Evolutionary conservation across 64 coral and sea anemone genomes (phyloP).

Genomic region (Montipora efflorescens): DNA sequence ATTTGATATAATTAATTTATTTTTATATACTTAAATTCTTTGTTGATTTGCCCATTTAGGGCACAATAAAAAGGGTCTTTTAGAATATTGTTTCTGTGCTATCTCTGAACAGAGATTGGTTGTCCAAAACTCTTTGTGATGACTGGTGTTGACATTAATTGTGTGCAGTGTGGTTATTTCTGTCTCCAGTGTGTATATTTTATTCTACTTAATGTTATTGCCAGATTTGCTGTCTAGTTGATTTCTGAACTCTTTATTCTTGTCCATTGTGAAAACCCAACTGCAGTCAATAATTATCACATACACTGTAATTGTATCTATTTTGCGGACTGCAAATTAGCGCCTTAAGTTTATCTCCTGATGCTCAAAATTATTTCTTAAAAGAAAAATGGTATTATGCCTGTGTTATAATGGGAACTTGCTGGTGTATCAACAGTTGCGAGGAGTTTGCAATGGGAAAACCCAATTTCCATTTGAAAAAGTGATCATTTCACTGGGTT

Average conservation of each 20-base stretch:
- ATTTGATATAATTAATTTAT: neutral
- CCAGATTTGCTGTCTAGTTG: neutral
- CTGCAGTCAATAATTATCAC: no score
- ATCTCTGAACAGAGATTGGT: conserved; percentile 45
- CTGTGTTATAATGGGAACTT: no score
- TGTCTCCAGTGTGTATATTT: conserved; percentile 35
- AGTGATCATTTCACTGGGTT: no score
- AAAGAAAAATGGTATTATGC: no score
- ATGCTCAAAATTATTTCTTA: no score
- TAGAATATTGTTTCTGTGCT: conserved; percentile 12
- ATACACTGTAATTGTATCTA: no score
- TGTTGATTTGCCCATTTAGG: conserved; percentile 48
- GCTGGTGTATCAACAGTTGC: no score
- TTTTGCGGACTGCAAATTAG: no score
- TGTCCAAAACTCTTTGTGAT: conserved; percentile 23
- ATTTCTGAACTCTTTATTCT: neutral
- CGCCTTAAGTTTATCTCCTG: no score
- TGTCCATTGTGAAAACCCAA: neutral
- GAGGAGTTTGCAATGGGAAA: no score
- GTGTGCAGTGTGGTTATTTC: conserved; percentile 52
- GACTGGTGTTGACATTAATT: conserved; percentile 12
- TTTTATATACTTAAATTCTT: neutral
- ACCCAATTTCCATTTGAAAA: no score
- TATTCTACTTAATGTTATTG: neutral
- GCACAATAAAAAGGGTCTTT: conserved; percentile 24